Percentiles rank a stretch among this genome's conserved stretches.
Conservation (phyloP, 2,797 vertebrate genomes). For the Falco cherrug region DNA sequence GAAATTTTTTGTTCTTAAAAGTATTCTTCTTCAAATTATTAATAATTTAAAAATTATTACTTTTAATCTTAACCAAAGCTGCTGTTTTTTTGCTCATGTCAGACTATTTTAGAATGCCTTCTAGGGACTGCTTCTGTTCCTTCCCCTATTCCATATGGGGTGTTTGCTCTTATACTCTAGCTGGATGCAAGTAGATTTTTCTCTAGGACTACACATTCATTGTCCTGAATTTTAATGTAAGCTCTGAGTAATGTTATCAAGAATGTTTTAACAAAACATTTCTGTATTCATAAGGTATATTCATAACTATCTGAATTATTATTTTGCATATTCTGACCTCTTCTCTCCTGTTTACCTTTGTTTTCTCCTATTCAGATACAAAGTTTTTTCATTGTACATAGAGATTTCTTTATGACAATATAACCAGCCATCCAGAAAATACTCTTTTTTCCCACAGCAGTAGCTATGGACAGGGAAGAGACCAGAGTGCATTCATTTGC, state of each 20-base stretch:
- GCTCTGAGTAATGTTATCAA: background rate
- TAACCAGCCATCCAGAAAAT: background rate
- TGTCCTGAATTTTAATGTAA: background rate
- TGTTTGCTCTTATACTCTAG: background rate
- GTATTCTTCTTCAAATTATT: background rate
- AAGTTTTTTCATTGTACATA: background rate
- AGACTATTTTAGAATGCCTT: background rate
- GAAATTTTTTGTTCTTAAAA: background rate
- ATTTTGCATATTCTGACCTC: background rate
- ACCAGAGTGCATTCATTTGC: background rate
- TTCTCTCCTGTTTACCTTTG: background rate
- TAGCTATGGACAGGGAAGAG: background rate
- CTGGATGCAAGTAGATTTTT: background rate
- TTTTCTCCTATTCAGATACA: background rate
- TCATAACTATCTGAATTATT: background rate
- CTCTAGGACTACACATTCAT: background rate
- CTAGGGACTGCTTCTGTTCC: background rate
- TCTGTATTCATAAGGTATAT: background rate
- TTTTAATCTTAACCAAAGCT: background rate
- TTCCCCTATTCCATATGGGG: background rate
- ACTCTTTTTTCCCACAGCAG: background rate
- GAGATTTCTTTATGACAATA: background rate
- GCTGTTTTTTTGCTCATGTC: background rate
- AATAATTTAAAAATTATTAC: background rate
- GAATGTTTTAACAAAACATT: background rate